Conservation (phyloP, 92 coral and sea anemone genomes). For the Epizoanthus fatuus region DNA sequence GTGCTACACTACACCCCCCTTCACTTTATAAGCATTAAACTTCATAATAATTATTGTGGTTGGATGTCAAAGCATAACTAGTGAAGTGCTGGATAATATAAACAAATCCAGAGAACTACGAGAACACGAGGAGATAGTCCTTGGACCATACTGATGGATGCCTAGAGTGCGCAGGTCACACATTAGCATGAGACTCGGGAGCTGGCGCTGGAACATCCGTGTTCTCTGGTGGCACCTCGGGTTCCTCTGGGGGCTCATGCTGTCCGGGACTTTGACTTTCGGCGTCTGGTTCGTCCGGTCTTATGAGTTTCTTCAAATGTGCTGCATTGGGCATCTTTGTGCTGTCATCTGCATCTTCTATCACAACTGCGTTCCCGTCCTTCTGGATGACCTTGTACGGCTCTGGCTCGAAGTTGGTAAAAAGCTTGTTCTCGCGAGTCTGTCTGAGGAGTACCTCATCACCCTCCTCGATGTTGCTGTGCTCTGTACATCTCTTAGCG, state of each 20-base stretch:
- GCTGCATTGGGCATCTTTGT: neutral
- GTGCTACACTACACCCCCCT: too few species aligned
- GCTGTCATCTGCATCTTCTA: slow-evolving; percentile 59
- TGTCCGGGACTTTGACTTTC: slow-evolving; percentile 50
- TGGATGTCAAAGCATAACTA: too few species aligned
- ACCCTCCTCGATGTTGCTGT: slow-evolving; percentile 59
- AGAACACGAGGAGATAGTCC: neutral
- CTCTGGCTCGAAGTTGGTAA: slow-evolving; percentile 56
- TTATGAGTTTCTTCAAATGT: neutral
- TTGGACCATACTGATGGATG: too few species aligned
- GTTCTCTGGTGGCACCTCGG: slow-evolving; percentile 14
- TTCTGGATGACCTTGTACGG: slow-evolving; percentile 66
- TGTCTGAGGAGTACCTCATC: slow-evolving; percentile 72
- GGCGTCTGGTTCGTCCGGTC: slow-evolving; percentile 44
- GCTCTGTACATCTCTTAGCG: slow-evolving; percentile 52
- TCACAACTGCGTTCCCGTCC: slow-evolving; percentile 65
- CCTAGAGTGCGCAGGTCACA: slow-evolving; percentile 15
- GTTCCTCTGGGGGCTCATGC: slow-evolving; percentile 43
- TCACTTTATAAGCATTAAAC: too few species aligned
- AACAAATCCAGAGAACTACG: too few species aligned
- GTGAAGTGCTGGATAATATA: too few species aligned
- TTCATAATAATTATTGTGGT: too few species aligned
- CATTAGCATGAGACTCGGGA: slow-evolving; percentile 11
- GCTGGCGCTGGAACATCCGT: neutral
- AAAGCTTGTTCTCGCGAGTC: slow-evolving; percentile 59